Evolutionary conservation across 1,140 invertebrate genomes (phyloP), one percentile per base, ranked within the genome.

Genomic region (Cydia fagiglandana): DNA sequence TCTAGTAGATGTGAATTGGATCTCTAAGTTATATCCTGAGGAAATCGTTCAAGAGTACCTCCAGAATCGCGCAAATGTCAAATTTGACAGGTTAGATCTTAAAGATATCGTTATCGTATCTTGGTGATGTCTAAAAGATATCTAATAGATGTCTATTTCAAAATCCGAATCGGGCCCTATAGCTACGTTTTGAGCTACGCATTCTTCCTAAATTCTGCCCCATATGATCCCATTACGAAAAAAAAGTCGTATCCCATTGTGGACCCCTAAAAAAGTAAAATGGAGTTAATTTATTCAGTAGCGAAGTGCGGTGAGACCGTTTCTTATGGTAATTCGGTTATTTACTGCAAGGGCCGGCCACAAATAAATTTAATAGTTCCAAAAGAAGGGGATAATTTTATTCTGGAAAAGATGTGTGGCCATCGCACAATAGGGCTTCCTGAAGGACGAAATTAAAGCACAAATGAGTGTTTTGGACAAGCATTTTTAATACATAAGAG

Each of bases 291-390:
- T 83, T 84, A 88, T 88, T 86, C 85, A 85, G 80, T 80, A 83
- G 84, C 77, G 76, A 80, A 78, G 79, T 81, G 82, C 84, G 84
- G 79, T 83, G 79, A 77, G 82, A 78, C 82, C 75, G 80, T 87
- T 87, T 87, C 83, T 86, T 87, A 88, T 88, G 87, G 82, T 86
- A 88, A 88, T 88, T 73, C 34, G 28, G 81, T 81, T 88, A 88
- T 88, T 88, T 88, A 88, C 85, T 84, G 83, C 78, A 78, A 77
- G 84, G 82, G 81, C 75, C 80, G 76, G 68, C 38, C 76, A 80
- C 41, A 82, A 83, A 86, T 38, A 75, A 79, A 80, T 70, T 70
- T 70, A 70, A 70, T 70, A 70, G 66, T 70, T 70, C 66, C n/a
- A 70, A 70, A 70, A 70, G 56, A 17, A 24, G n/a, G 56, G 56